Evolutionary conservation across 1,140 invertebrate species (phyloP).

Genomic region (Zaprionus taronus): DNA sequence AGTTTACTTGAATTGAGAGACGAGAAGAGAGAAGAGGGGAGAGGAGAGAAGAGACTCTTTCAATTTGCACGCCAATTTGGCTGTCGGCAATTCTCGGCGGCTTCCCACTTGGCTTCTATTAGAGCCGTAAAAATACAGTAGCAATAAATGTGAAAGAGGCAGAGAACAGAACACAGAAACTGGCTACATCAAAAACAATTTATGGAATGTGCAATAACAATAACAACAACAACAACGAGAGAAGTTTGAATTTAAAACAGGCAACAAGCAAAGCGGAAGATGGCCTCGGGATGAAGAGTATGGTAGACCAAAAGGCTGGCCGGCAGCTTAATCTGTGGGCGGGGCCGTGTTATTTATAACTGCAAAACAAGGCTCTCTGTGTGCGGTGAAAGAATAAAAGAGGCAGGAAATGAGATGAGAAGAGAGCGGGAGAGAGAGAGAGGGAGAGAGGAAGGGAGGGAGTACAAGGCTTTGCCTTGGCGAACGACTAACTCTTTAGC

Average conservation of each 20-base stretch:
- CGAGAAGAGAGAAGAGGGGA: not conserved
- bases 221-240: not conserved
- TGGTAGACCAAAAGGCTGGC: slow-evolving; percentile 13
- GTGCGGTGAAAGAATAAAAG: too few species aligned
- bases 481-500: not conserved
- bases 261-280: slow-evolving; percentile 1
- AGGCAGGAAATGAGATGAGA: not conserved
- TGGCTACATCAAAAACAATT: slow-evolving; percentile 33
- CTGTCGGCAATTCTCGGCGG: slow-evolving; percentile 45
- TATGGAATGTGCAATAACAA: slow-evolving; percentile 41
- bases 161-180: slow-evolving; percentile 12
- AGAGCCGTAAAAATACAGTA: slow-evolving; percentile 74
- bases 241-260: slow-evolving; percentile 11
- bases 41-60: slow-evolving; percentile 29
- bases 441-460: not conserved
- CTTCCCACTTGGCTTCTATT: slow-evolving; percentile 43
- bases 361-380: slow-evolving; percentile 1
- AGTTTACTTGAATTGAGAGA: slow-evolving; percentile 40
- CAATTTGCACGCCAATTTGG: slow-evolving; percentile 75
- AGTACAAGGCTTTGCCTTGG: not conserved
- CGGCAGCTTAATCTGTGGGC: slow-evolving; percentile 43
- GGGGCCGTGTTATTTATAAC: slow-evolving; percentile 44
- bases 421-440: not conserved
- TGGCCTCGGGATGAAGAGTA: not conserved
- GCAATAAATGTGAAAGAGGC: slow-evolving; percentile 54